A percentile compares a stretch with the other conserved stretches of the same genome.
Conservation (phyloP, 2,888 invertebrate genomes). For the Ischnura elegans region DNA sequence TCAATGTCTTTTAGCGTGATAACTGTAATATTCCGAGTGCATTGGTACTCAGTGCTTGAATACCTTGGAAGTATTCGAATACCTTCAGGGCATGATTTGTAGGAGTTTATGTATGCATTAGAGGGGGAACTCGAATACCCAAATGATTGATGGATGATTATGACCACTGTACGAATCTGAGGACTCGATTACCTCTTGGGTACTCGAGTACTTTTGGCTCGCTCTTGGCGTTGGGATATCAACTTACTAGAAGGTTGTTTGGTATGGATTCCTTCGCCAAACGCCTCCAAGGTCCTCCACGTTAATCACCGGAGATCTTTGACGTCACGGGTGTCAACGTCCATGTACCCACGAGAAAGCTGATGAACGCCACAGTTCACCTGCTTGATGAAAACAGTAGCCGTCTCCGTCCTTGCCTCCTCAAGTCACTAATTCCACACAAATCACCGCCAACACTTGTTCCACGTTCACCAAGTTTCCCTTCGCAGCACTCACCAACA, state of each 20-base stretch:
- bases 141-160: no score
- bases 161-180: no score
- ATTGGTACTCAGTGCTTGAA: no score
- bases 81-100: no score
- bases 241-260: not conserved
- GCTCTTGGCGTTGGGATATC: not conserved
- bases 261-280: not conserved
- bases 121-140: no score
- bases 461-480: not conserved
- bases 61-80: no score
- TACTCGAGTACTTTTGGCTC: no score
- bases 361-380: not conserved
- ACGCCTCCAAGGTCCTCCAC: not conserved
- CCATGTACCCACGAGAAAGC: not conserved
- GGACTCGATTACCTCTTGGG: no score
- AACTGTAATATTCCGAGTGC: no score
- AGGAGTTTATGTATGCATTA: no score
- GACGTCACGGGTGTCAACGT: not conserved
- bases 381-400: not conserved
- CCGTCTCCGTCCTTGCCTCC: not conserved
- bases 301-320: not conserved
- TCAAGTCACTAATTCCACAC: no score
- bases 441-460: not conserved
- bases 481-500: not conserved
- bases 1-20: no score